Evolutionary conservation across 2,888 invertebrate genomes (phyloP), one percentile per base, ranked within the genome.

Genomic region (Abscondita cerata): DNA sequence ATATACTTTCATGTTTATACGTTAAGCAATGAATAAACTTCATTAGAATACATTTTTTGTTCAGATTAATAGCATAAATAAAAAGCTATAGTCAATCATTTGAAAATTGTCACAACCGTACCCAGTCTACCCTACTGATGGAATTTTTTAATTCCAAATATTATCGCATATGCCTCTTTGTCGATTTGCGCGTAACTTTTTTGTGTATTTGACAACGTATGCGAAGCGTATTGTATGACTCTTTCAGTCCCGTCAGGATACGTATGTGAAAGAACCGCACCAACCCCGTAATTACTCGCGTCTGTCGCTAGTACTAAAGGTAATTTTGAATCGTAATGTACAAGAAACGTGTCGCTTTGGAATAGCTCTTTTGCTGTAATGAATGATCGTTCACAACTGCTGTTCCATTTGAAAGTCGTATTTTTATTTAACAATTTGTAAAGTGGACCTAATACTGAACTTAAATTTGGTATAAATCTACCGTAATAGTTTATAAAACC

Each of bases 401-500:
- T 36, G 25, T 62, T 53, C 71, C 73, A 76, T 1, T 38, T 18
- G 47, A 73, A 77, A 38, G 63, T 47, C 8, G 62, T 63, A 2
- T 68, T 38, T n/a, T 72, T 67, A 12, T 65, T 56, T 16, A 75
- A 51, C 47, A 77, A 62, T 13, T 70, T 66, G 52, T 74, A 68
- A 18, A 76, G 40, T 6, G 73, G 75, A 52, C 70, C 66, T 9
- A 75, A 12, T 15, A 74, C 58, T 3, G 67, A 62, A 16, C 73
- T 71, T 44, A 72, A 55, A 52, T 76, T 70, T 66, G 70, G 57
- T 1, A 78, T 59, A 57, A 77, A 78, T 36, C 71, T 64, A 2
- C 70, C 72, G 56, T 79, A 76, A 65, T 76, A 78, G 25, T 20
- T 41, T 15, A 41, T 15, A 12, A 41, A 41, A 15, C 41, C 41